Evolutionary conservation across 2,113 vertebrate genomes (phyloP), one percentile per base, ranked within the genome.

Genomic region (Phainopepla nitens): DNA sequence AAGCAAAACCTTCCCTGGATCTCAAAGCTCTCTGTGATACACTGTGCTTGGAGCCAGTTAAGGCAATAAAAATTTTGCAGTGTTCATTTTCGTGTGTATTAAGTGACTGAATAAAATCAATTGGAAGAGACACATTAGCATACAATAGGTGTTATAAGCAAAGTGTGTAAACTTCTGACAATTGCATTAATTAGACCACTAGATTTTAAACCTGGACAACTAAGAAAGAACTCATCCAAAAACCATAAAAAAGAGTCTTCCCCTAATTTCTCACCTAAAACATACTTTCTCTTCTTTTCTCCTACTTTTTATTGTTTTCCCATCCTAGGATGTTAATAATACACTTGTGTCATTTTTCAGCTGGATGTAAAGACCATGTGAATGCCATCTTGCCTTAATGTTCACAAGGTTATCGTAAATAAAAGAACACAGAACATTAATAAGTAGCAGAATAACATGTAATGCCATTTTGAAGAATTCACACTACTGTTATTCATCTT

Each of bases 401-500:
- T 82, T 94, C 90, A 92, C 82, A 87, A 82, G 84, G 54, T 87
- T 90, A 92, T 94, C 4, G 23, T 92, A 96, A 94, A 96, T 92
- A 96, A 92, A 97, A 90, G 80, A 69, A 71, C 62, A 86, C 1
- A 39, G 86, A 96, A 84, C 91, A 95, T 96, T 97, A 96, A 95
- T 82, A 90, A 94, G 47, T 50, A 83, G 64, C 51, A 79, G 49
- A 91, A 93, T 88, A 92, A 93, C 76, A 79, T 54, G 56, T 64
- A 87, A 62, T 87, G 61, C 54, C 73, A 91, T 96, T 95, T 61
- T 96, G 51, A 96, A 94, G 89, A 96, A 94, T 93, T 94, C 82
- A 54, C 68, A 89, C 42, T 49, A 92, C 91, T 82, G 89, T 91
- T 97, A 93, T 96, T 96, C 82, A 88, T 97, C 96, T 96, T 94